phyloP scores from a whole-genome alignment of 2,113 vertebrate species.

The Gallinago jamesoni region DNA sequence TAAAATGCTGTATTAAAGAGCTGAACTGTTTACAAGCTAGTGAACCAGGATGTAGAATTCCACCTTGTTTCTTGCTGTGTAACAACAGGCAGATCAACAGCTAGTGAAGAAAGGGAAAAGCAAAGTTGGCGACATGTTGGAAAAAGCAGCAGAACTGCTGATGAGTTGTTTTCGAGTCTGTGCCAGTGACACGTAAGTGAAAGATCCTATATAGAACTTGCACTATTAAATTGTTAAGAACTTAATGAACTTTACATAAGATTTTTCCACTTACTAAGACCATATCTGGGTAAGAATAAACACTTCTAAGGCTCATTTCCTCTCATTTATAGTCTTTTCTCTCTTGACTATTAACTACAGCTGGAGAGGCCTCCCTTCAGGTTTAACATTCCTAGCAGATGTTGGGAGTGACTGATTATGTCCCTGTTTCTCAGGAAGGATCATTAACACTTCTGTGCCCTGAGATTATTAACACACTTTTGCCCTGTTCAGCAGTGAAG shows the following conservation, averaged over 20 bases:
- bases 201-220: not conserved
- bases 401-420: not conserved
- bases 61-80: not conserved
- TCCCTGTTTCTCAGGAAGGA: not conserved
- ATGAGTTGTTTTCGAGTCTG: constrained; percentile 98
- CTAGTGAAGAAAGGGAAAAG: constrained; percentile 89
- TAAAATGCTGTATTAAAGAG: not conserved
- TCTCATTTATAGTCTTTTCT: not conserved
- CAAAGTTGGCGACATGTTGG: constrained; percentile 93
- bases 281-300: not conserved
- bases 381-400: not conserved
- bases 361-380: not conserved
- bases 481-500: not conserved
- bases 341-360: not conserved
- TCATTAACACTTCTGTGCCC: not conserved
- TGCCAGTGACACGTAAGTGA: constrained; percentile 94
- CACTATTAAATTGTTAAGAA: not conserved
- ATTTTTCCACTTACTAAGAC: not conserved
- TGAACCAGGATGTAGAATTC: not conserved
- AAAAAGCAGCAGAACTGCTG: constrained; percentile 93
- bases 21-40: not conserved
- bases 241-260: not conserved
- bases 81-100: constrained; percentile 90
- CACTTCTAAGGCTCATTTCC: not conserved
- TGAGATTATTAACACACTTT: not conserved